Evolutionary conservation across 2,113 vertebrate genomes (phyloP), one percentile per base, ranked within the genome.

Genomic region (Tringa solitaria): DNA sequence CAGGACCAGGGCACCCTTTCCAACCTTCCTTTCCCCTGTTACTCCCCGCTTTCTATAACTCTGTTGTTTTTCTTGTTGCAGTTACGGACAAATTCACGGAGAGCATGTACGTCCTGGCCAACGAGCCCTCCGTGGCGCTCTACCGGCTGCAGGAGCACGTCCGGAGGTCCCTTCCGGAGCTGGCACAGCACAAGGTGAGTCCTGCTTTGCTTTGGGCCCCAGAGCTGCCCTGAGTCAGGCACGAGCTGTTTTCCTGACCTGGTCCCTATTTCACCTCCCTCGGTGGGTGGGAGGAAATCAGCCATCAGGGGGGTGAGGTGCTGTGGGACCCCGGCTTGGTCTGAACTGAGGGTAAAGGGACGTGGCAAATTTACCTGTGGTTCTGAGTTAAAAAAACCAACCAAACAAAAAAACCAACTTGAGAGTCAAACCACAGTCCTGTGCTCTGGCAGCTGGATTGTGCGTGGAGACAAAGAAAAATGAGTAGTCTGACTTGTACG

Each of bases 111-210:
- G 98, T 99, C 45, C 97, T 99, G 96, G 99, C 99, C 51, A 99
- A 99, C 23, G 99, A 99, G 96, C 99, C 99, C 1, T 99, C 99
- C 0, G 99, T 99, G 94, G 99, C 99, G 0, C 98, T 99, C 14
- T 99, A 99, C 97, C 98, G 99, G 6, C 98, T 99, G 33, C 99
- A 99, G 97, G 99, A 99, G 64, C 99, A 99, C 3, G 99, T 99
- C 35, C 97, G 99, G 33, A 97, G 99, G 17, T 99, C 99, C 2
- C 98, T 99, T 12, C 99, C 99, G 0, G 99, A 99, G 63, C 97
- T 99, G 15, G 99, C 99, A 8, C 99, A 99, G 76, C 99, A 99
- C 91, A 99, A 99, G 98, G 99, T 99, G 60, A 61, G 97, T 14
- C 3, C 0, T 2, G 12, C 22, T 24, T 30, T 1, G 3, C 43